phyloP scores from a whole-genome alignment of 2,797 vertebrate genomes.

The Sarcoramphus papa region DNA sequence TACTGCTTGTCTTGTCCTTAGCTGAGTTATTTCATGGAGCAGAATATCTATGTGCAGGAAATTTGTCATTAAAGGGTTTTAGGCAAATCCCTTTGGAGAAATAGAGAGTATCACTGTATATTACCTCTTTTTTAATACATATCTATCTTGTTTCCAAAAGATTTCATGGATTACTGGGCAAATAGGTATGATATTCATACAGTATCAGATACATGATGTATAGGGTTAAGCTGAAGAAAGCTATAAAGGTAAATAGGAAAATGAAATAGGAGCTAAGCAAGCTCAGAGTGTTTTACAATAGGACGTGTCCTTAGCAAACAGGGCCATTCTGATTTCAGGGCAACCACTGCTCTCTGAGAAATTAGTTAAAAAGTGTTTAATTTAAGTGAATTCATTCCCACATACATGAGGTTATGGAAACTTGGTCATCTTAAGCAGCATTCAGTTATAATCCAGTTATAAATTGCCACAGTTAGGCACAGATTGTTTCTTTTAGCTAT shows the following conservation, averaged over 20 bases:
- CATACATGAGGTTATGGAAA: too few relatives aligned
- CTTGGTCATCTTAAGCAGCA: too few relatives aligned
- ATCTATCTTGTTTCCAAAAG: background rate
- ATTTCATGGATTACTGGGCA: background rate
- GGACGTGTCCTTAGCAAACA: background rate
- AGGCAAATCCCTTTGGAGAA: background rate
- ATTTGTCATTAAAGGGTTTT: background rate
- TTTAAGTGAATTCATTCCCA: background rate
- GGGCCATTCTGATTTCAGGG: background rate
- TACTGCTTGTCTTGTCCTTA: background rate
- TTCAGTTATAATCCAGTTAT: too few relatives aligned
- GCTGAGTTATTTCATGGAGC: accelerated
- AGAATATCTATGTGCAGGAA: background rate
- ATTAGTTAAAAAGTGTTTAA: background rate
- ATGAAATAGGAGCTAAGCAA: background rate
- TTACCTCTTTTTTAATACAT: background rate
- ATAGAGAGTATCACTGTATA: background rate
- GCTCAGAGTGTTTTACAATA: background rate
- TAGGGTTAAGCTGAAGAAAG: background rate
- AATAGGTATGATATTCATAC: background rate
- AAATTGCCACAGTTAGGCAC: too few relatives aligned
- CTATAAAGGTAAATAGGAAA: background rate
- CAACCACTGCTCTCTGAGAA: background rate
- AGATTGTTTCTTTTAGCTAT: too few relatives aligned
- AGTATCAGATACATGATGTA: background rate